Base-by-base conservation (phyloP, 2,888 invertebrate species). In the Ochropacha duplaris region DNA sequence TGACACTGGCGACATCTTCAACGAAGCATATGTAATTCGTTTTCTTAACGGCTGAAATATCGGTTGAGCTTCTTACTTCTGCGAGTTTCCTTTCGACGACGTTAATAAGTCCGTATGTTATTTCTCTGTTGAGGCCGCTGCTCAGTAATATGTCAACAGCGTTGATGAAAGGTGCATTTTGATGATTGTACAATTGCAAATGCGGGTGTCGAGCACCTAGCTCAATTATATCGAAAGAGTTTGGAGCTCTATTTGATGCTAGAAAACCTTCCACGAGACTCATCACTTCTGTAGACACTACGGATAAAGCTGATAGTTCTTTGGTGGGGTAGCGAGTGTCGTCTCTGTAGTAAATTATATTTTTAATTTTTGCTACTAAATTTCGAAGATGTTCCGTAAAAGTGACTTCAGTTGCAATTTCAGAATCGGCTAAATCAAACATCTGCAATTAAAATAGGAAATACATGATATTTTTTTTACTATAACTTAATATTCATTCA, bases 321-420 rank as follows among this genome's bases (percentile, higher is more conserved):
- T 93, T 93, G 49, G 94, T 93, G 0, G 87, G 80, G 65, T 92
- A 91, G 8, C 88, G 84, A 22, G 88, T 84, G 63, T 88, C 88
- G 57, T 87, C 90, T 74, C 87, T 80, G 65, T 91, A 92, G 61
- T 90, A 87, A 61, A 90, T 86, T 11, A 90, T 90, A 59, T 92
- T 92, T 71, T 93, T 93, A 54, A 93, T 91, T 74, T 93, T 92
- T 0, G 89, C 85, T n/a, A 93, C 88, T 54, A 93, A 76, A 71
- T 91, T 88, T 24, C 92, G 92, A 54, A 96, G 89, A 63, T 95
- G 94, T 80, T 96, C 94, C 22, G 95, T 95, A 79, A 95, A 96
- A 59, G 93, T 92, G n/a, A 96, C 94, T 83, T 96, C 95, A 0
- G 93, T 93, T 54, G 95, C 94, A 26, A 96, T 87, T 73, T 93